Percentiles rank a stretch among this genome's conserved stretches.
Evolutionary conservation across 2,113 vertebrate genomes (phyloP).

Genomic region (Burhinus bistriatus): DNA sequence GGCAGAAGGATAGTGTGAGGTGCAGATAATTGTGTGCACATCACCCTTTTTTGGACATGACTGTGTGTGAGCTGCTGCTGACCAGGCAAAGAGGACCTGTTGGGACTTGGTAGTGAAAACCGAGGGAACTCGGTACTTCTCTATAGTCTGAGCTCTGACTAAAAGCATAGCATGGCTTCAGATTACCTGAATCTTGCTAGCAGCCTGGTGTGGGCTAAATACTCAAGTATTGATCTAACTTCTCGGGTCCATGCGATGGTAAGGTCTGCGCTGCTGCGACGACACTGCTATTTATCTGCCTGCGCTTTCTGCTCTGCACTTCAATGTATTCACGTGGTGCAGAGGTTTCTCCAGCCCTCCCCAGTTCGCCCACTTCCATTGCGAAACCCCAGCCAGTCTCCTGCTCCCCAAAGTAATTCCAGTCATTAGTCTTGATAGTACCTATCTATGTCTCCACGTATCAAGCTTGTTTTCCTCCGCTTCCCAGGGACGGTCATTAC

Average conservation of each 20-base stretch:
- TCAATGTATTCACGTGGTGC: not conserved
- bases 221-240: not conserved
- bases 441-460: not conserved
- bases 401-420: not conserved
- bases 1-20: not conserved
- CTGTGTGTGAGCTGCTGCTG: not conserved
- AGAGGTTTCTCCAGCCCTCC: not conserved
- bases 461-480: not conserved
- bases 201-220: not conserved
- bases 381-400: not conserved
- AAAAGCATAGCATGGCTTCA: not conserved
- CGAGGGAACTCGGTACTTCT: not conserved
- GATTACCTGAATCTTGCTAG: not conserved
- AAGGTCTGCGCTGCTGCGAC: not conserved
- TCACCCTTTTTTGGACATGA: not conserved
- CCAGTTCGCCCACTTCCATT: fast-evolving
- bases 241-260: fast-evolving
- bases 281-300: not conserved
- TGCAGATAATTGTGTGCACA: fast-evolving
- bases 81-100: not conserved
- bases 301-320: not conserved
- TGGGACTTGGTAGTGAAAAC: not conserved
- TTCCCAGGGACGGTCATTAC: not conserved
- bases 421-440: not conserved
- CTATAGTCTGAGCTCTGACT: not conserved